Evolutionary conservation across 2,113 vertebrate genomes (phyloP).

Genomic region (Thermophis baileyi): DNA sequence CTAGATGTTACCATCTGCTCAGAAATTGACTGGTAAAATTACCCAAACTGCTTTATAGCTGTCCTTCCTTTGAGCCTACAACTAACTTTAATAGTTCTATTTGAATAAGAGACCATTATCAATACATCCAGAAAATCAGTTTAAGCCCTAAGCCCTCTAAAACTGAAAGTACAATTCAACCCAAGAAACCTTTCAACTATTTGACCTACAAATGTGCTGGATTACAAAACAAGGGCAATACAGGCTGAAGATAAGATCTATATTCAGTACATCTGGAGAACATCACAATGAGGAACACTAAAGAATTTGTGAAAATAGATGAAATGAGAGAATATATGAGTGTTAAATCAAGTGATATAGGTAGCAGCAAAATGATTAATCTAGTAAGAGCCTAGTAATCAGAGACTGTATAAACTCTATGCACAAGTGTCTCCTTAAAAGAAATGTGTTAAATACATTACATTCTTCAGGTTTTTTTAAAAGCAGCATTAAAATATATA

Average conservation of each 20-base stretch:
- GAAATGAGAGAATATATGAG: neutral
- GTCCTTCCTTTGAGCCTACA: neutral
- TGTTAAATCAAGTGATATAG: neutral
- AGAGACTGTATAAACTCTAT: conserved; percentile 18
- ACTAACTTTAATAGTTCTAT: neutral
- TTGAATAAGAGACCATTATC: conserved; percentile 6
- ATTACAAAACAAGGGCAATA: neutral
- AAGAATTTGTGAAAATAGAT: neutral
- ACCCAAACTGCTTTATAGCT: rapidly evolving
- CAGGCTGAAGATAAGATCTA: neutral
- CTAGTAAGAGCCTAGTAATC: neutral
- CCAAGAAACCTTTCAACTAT: neutral
- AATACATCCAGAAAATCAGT: neutral
- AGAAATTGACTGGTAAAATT: conserved; percentile 15
- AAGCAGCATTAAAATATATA: neutral
- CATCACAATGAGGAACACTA: neutral
- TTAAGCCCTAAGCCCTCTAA: neutral
- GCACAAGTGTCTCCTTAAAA: neutral
- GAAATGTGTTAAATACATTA: conserved; percentile 12
- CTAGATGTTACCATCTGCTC: neutral
- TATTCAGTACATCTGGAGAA: neutral
- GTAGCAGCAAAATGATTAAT: neutral
- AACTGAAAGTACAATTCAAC: neutral
- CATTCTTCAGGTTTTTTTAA: neutral
- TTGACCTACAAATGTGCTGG: neutral